phyloP scores from a whole-genome alignment of 1,140 invertebrate genomes.

The Drusus annulatus region DNA sequence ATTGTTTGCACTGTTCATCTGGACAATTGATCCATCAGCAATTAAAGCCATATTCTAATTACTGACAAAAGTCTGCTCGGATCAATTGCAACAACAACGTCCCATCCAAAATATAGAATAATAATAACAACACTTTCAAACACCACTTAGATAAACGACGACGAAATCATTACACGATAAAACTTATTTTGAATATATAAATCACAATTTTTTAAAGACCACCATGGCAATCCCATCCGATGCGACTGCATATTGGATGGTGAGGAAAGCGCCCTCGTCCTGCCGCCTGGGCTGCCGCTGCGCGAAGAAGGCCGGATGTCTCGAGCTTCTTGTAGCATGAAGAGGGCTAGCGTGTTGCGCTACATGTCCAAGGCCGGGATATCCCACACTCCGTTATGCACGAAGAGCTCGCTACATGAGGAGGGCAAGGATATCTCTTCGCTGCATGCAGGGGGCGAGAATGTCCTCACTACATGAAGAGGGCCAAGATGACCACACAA shows the following conservation, averaged over 20 bases:
- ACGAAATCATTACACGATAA: constrained; percentile 40
- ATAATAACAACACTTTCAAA: constrained; percentile 34
- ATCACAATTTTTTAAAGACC: constrained; percentile 51
- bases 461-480: too few species aligned
- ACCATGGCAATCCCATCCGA: constrained; percentile 41
- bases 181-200: constrained; percentile 48
- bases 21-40: constrained; percentile 50
- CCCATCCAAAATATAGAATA: neutral
- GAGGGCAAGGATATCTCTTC: too few species aligned
- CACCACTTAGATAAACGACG: constrained; percentile 28
- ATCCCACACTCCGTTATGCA: too few species aligned
- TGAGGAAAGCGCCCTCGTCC: constrained; percentile 2
- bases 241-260: constrained; percentile 17
- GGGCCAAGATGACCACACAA: too few species aligned
- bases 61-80: constrained; percentile 52
- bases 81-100: constrained; percentile 45
- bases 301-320: neutral
- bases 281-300: neutral
- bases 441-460: too few species aligned
- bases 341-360: constrained; percentile 56
- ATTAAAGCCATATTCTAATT: constrained; percentile 47
- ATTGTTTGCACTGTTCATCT: neutral
- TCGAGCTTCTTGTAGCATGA: constrained; percentile 45
- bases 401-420: too few species aligned
- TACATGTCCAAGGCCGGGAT: too few species aligned